phyloP scores from a whole-genome alignment of 2,888 invertebrate genomes.

The Monopis laevigella region DNA sequence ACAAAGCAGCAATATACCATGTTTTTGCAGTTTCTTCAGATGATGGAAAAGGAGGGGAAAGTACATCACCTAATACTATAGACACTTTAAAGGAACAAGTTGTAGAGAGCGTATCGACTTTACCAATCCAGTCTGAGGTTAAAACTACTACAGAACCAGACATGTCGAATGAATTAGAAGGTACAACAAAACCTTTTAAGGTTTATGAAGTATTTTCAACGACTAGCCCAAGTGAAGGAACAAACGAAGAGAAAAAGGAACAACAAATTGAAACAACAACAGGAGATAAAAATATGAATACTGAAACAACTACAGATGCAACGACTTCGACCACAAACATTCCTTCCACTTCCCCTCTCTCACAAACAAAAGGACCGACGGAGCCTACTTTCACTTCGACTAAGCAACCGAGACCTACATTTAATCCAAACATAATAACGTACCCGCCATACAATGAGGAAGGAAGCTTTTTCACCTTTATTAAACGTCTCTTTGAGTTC shows the following conservation, averaged over 20 bases:
- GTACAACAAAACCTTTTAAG: conserved; percentile 43
- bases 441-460: conserved; percentile 46
- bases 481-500: conserved; percentile 72
- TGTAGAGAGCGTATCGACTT: conserved; percentile 50
- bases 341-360: conserved; percentile 29
- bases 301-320: conserved; percentile 45
- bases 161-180: conserved; percentile 33
- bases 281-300: conserved; percentile 36
- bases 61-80: conserved; percentile 19
- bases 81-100: conserved; percentile 31
- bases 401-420: conserved; percentile 27
- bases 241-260: conserved; percentile 20
- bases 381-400: conserved; percentile 21
- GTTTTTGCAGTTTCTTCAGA: conserved; percentile 36
- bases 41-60: conserved; percentile 23
- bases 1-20: conserved; percentile 23
- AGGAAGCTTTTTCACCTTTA: conserved; percentile 63
- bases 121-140: conserved; percentile 35
- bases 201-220: conserved; percentile 48
- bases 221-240: conserved; percentile 26
- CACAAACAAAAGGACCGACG: conserved; percentile 25
- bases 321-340: conserved; percentile 47
- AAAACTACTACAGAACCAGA: conserved; percentile 32
- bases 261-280: conserved; percentile 29
- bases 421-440: conserved; percentile 42